phyloP scores from a whole-genome alignment of 2,113 vertebrate genomes.

The Hiodon tergisus region DNA sequence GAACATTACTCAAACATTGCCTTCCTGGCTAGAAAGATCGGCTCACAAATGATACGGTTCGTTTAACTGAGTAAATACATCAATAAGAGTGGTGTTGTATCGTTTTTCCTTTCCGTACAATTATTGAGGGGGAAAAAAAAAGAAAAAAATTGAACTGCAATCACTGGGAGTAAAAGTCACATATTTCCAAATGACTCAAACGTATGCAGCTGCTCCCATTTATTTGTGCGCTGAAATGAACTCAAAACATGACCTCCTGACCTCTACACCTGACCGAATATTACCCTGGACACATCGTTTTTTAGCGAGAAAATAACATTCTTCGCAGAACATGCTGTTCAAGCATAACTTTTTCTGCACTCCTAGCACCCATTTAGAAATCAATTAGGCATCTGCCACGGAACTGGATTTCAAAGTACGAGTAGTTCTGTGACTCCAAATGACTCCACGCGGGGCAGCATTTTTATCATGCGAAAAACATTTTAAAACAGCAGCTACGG shows the following conservation, averaged over 20 bases:
- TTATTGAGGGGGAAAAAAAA: slow-evolving; percentile 1
- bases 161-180: too few species aligned
- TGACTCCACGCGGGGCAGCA: not conserved
- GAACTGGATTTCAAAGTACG: not conserved
- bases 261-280: slow-evolving; percentile 20
- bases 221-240: not conserved
- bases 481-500: not conserved
- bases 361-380: not conserved
- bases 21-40: slow-evolving; percentile 9
- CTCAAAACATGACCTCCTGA: not conserved
- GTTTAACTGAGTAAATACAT: not conserved
- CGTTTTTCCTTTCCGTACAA: not conserved
- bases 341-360: not conserved
- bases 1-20: not conserved
- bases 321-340: not conserved
- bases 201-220: too few species aligned
- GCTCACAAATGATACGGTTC: not conserved
- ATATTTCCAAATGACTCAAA: too few species aligned
- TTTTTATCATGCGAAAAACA: not conserved
- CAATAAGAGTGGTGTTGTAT: not conserved
- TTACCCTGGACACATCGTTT: not conserved
- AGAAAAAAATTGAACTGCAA: too few species aligned
- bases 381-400: slow-evolving; percentile 8
- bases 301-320: not conserved
- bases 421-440: not conserved